These are phyloP conservation scores for Chouioia cunea DNA, from an alignment of 2,888 invertebrate genomes.

Conservation along the genomic window DNA sequence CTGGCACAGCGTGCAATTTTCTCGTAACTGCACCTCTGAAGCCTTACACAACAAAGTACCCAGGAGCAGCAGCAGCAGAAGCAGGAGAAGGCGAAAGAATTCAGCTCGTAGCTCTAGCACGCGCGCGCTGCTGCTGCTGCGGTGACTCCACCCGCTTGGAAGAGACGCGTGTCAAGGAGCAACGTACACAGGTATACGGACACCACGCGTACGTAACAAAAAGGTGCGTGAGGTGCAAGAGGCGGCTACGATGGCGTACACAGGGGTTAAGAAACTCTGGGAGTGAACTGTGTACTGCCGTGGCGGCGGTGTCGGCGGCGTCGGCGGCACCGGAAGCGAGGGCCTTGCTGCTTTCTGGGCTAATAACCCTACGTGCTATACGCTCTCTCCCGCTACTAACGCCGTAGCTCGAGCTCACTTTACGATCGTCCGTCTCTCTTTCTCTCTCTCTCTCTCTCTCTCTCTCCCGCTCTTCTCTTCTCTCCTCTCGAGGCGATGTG, in stretches of 20 bases:
- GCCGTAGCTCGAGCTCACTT: slow-evolving; percentile 3
- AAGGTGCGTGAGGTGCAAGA: slow-evolving; percentile 50
- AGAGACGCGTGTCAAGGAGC: slow-evolving; percentile 25
- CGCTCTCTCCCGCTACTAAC: slow-evolving; percentile 24
- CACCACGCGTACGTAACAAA: slow-evolving; percentile 45
- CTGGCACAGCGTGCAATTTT: no score
- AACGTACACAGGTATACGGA: not conserved
- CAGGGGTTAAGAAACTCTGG: slow-evolving; percentile 68
- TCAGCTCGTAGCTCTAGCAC: no score
- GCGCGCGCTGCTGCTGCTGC: no score
- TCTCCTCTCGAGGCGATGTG: slow-evolving; percentile 9
- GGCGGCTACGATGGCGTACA: slow-evolving; percentile 53
- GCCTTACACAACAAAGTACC: no score
- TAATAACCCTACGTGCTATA: slow-evolving; percentile 66
- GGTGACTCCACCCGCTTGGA: slow-evolving; percentile 17
- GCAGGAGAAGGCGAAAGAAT: no score
- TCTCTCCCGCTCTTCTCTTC: slow-evolving; percentile 30
- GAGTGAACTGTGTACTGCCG: slow-evolving; percentile 54
- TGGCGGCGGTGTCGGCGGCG: no score
- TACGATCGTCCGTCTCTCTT: slow-evolving; percentile 27
- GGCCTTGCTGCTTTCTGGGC: slow-evolving; percentile 68
- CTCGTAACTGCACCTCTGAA: no score
- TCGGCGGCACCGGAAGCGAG: slow-evolving; percentile 67
- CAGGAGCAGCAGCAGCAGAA: no score
- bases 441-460: slow-evolving; percentile 3